These are phyloP conservation scores for Alviniconcha strummeri DNA, from an alignment of 2,888 invertebrate genomes.

Conservation along the genomic window DNA sequence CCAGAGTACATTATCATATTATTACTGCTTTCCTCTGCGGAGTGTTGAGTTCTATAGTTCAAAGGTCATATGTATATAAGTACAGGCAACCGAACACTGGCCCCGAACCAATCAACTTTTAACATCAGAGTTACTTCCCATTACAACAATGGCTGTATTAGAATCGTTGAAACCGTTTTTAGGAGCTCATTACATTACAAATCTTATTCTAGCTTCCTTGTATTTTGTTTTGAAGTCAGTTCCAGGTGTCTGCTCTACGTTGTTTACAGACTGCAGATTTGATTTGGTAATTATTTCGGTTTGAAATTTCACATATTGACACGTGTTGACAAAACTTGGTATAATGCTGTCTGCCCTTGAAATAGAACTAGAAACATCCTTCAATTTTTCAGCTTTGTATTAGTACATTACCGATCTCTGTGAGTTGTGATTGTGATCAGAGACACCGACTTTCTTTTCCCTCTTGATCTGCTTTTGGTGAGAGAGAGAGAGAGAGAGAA, in stretches of 20 bases:
- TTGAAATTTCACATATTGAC: neutral
- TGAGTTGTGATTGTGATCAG: too few species aligned
- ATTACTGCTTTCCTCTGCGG: too few species aligned
- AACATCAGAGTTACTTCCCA: neutral
- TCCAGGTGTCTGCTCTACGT: slow-evolving; percentile 52
- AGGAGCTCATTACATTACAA: slow-evolving; percentile 59
- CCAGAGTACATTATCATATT: too few species aligned
- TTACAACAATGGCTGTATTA: slow-evolving; percentile 14
- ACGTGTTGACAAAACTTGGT: neutral
- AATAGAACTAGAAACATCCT: neutral
- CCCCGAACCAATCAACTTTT: too few species aligned
- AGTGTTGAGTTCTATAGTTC: too few species aligned
- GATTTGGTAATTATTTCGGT: slow-evolving; percentile 57
- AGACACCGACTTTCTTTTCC: too few species aligned
- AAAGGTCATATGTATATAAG: too few species aligned
- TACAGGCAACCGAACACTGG: too few species aligned
- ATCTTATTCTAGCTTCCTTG: slow-evolving; percentile 54
- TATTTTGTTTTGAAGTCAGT: slow-evolving; percentile 59
- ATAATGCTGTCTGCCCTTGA: slow-evolving; percentile 10
- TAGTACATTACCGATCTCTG: too few species aligned
- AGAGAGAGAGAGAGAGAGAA: too few species aligned
- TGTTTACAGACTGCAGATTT: slow-evolving; percentile 64
- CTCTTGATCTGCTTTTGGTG: too few species aligned
- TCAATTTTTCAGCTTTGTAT: too few species aligned
- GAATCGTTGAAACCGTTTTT: slow-evolving; percentile 42